phyloP scores from a whole-genome alignment of 2,797 vertebrate genomes.

The Anguilla anguilla region DNA sequence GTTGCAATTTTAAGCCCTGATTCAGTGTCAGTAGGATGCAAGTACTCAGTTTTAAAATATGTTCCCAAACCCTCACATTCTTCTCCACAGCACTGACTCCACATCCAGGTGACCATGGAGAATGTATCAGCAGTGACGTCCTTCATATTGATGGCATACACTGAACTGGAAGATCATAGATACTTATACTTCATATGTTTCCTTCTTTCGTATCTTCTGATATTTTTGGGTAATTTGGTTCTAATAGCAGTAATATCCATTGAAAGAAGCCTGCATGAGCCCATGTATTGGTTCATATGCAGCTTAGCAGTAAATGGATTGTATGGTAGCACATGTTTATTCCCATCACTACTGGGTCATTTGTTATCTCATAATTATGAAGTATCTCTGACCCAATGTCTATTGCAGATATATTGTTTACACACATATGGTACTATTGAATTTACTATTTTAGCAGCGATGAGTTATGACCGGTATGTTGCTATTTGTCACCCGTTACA shows the following conservation, averaged over 20 bases:
- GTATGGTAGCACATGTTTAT: constrained; percentile 51
- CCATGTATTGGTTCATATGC: constrained; percentile 59
- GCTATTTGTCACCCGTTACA: constrained; percentile 59
- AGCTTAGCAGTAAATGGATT: constrained; percentile 55
- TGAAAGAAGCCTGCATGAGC: constrained; percentile 55
- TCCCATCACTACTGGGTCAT: constrained; percentile 48
- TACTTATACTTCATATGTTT: constrained; percentile 52
- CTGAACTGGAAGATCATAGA: constrained; percentile 48
- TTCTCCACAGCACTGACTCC: not conserved
- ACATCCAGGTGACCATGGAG: constrained; percentile 37
- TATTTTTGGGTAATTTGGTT: constrained; percentile 33
- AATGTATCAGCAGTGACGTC: constrained; percentile 49
- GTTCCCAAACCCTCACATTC: not conserved
- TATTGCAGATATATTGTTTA: constrained; percentile 51
- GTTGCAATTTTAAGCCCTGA: too few species aligned
- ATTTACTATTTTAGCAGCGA: constrained; percentile 59
- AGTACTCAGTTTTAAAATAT: too few species aligned
- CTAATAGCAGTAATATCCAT: constrained; percentile 43
- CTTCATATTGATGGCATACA: constrained; percentile 47
- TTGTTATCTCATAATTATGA: constrained; percentile 38
- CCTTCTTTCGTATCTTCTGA: constrained; percentile 48
- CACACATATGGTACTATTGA: constrained; percentile 57
- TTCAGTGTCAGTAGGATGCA: too few species aligned
- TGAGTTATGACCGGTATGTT: constrained; percentile 63
- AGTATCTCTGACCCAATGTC: constrained; percentile 49